Conservation (phyloP, 1,140 invertebrate species). For the Dolichoris vasculosae region DNA sequence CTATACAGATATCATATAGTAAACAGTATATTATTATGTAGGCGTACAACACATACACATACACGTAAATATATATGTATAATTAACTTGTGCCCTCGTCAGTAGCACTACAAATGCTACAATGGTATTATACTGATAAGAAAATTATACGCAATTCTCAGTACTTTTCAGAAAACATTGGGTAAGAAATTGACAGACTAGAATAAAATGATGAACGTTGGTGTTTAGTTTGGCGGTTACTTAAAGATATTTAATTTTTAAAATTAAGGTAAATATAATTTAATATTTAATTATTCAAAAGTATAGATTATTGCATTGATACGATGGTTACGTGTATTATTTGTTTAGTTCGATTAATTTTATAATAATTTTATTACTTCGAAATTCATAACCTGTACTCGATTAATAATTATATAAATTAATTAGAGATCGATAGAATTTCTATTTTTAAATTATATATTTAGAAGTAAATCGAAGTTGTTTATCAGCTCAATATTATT, state of each 20-base stretch:
- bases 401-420: constrained; percentile 41
- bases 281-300: background rate
- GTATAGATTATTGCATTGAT: background rate
- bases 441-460: background rate
- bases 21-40: too few relatives aligned
- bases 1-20: too few relatives aligned
- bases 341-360: background rate
- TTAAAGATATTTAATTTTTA: constrained; percentile 23
- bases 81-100: background rate
- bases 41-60: too few relatives aligned
- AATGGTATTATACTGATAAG: background rate
- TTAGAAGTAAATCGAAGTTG: background rate
- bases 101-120: background rate
- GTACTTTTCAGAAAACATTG: constrained; percentile 44
- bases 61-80: background rate
- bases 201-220: constrained; percentile 11
- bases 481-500: background rate
- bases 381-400: constrained; percentile 35
- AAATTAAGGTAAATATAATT: constrained; percentile 35
- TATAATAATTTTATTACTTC: background rate
- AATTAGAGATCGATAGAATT: constrained; percentile 42
- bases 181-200: background rate
- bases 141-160: background rate
- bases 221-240: constrained; percentile 10
- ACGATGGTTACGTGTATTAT: background rate